Base-by-base conservation (phyloP, 2,888 invertebrate genomes). In the Diadegma fenestrale region DNA sequence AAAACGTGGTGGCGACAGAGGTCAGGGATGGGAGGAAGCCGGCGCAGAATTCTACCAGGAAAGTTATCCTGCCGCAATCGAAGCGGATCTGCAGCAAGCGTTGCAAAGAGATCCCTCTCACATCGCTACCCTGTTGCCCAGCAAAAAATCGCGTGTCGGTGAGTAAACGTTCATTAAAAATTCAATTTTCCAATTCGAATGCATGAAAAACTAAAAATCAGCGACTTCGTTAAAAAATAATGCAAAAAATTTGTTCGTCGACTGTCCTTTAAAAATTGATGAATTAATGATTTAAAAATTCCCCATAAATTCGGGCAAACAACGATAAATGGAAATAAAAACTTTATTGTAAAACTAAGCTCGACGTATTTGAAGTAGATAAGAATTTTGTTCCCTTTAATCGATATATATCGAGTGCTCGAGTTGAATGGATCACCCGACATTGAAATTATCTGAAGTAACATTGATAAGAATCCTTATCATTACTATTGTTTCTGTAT, bases 11-110 rank as follows among this genome's bases (percentile, higher is more conserved):
- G 93, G 94, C 58, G 95, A 95, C 83, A 95, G 95, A 87, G 95
- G 95, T 4, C 95, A 96, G 90, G 96, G 97, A 17, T 97, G 97
- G 97, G 97, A 97, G 94, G 97, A 97, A 91, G 97, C 97, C 5
- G 97, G 97, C 0, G 96, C 96, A 1, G 97, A 97, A 94, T 97
- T 97, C 94, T 97, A 97, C 94, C 97, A 97, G 93, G 97, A 97
- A 94, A 95, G 97, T 89, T 98, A 97, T 94, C 97, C 97, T 7
- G 96, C 96, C 0, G 95, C 96, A 77, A 96, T 96, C 87, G 96
- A 97, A 86, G 96, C 97, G 89, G 94, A 94, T 88, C 88, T 94
- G 45, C 94, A 94, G n/a, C 93, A 94, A 81, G 95, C 96, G 0
- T 94, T 97, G 89, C 95, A 96, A 89, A 95, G 96, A 88, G 97